Base-by-base conservation (phyloP, 2,113 vertebrate species). In the Rhinoderma darwinii region DNA sequence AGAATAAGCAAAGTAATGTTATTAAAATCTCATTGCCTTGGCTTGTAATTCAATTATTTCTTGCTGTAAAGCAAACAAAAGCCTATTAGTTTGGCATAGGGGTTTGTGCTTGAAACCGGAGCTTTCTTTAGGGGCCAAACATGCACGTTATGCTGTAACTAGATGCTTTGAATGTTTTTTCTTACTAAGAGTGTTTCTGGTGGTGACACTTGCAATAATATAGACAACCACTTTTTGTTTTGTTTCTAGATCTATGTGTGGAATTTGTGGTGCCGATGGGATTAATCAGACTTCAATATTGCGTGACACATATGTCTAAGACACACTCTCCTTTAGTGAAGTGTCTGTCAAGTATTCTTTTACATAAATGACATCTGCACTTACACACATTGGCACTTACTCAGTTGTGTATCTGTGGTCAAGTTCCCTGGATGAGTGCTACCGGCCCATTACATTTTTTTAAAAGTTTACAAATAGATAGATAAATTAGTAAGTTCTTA, bases 301-400 rank as follows among this genome's bases (percentile, higher is more conserved):
- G 74, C 51, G 84, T 86, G 84, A 86, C 75, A 86, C 43, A 68
- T 86, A 51, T 68, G 56, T 77, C 84, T 39, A 51, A 51, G 56
- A 14, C 84, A 86, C 74, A 59, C 41, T 86, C 74, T 78, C 30
- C 41, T 77, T 61, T 51, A 44, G 20, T 79, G 43, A 79, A 86
- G 84, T 86, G 77, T 78, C 84, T 86, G 84, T 86, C 84, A 86
- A 86, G 84, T 76, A 86, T 77, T 76, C 84, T 78, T 86, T 76
- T 79, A 37, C 41, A 7, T 77, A 68, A 86, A 68, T 70, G 74
- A 79, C 84, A 66, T 37, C 18, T 43, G 66, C 84, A 86, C 75
- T 86, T 79, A 78, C 56, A 78, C 56, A 68, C 41, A 66, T 86
- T 86, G 76, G 14, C 83, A 63, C 83, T 76, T 86, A 51, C 41